Conservation (phyloP, 2,888 invertebrate species). For the Heteromyza rotundicornis region DNA sequence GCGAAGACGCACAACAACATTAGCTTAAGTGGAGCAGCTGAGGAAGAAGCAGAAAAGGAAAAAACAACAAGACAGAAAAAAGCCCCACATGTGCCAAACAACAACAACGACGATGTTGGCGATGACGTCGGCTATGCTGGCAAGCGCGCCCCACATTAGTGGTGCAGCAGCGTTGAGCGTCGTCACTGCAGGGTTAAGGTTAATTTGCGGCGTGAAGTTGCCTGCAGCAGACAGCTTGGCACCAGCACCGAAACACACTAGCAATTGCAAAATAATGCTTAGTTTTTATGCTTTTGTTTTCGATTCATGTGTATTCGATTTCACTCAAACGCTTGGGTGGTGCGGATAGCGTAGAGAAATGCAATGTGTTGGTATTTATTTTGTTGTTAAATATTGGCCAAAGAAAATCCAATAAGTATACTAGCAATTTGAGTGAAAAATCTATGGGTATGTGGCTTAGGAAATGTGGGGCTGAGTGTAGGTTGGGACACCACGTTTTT, state of each 20-base stretch:
- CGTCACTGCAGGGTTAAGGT: slow-evolving; percentile 3
- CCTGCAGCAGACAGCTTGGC: slow-evolving; percentile 2
- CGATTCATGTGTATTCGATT: no score
- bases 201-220: neutral
- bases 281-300: no score
- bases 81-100: neutral
- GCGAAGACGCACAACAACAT: neutral
- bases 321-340: no score
- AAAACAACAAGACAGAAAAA: neutral
- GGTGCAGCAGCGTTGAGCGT: neutral
- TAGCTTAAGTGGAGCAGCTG: neutral
- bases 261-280: no score
- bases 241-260: neutral
- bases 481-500: no score
- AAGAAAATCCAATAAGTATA: no score
- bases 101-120: neutral
- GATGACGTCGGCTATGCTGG: neutral
- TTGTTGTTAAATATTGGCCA: no score
- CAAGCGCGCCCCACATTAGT: neutral
- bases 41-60: neutral
- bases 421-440: no score
- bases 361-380: no score
- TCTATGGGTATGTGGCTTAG: no score
- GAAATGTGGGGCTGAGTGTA: no score
- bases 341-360: no score